Conservation (phyloP, 2,113 vertebrate genomes). For the Mastomys natalensis region DNA sequence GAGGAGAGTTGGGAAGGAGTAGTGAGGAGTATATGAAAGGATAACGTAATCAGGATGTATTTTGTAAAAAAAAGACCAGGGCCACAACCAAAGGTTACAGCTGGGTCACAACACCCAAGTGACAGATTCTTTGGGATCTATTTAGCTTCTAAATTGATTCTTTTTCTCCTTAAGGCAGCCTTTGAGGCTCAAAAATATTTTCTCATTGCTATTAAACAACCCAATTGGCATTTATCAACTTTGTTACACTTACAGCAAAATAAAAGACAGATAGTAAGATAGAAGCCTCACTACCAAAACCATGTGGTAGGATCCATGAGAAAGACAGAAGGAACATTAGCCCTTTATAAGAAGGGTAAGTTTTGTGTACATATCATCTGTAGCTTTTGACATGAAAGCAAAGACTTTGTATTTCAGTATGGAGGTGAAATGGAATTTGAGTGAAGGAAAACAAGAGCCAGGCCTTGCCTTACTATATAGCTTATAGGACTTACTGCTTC, state of each 20-base stretch:
- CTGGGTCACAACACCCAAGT: neutral
- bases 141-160: neutral
- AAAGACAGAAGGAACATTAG: accelerated
- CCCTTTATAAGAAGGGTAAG: neutral
- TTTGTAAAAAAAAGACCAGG: neutral
- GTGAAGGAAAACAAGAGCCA: neutral
- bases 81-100: neutral
- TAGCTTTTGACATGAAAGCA: neutral
- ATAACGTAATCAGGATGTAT: neutral
- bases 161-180: neutral
- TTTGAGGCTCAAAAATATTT: neutral
- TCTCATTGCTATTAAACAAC: neutral
- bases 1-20: neutral
- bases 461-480: too few relatives aligned
- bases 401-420: neutral
- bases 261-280: neutral
- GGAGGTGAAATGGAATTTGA: accelerated
- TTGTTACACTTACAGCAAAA: neutral
- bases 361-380: neutral
- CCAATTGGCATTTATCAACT: neutral
- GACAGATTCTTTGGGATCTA: neutral
- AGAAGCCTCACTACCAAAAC: neutral
- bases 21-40: neutral
- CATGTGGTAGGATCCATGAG: too few relatives aligned
- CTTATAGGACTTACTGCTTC: neutral